phyloP scores from a whole-genome alignment of 2,113 vertebrate species.

The Fregetta grallaria region DNA sequence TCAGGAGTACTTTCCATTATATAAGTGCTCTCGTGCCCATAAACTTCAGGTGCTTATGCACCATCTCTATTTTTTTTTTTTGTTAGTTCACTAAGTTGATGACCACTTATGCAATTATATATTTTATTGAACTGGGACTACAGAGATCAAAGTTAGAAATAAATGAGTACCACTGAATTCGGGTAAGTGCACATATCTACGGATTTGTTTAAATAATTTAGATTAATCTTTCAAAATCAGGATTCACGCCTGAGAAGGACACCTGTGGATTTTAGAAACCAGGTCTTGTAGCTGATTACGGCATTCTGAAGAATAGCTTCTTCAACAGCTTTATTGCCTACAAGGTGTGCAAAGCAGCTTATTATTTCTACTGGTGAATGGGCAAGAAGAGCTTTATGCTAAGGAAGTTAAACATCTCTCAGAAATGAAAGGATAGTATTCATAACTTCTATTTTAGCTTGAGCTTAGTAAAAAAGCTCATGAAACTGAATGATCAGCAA shows the following conservation, averaged over 20 bases:
- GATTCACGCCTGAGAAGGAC: neutral
- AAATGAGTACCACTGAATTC: neutral
- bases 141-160: neutral
- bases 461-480: neutral
- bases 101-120: neutral
- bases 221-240: neutral
- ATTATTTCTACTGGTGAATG: slow-evolving; percentile 58
- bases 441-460: slow-evolving; percentile 23
- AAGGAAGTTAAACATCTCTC: neutral
- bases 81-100: neutral
- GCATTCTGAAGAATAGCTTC: slow-evolving; percentile 29
- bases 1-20: neutral
- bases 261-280: slow-evolving; percentile 20
- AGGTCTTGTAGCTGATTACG: neutral
- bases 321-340: slow-evolving; percentile 4
- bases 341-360: slow-evolving; percentile 6
- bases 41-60: neutral
- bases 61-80: neutral
- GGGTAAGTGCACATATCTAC: neutral
- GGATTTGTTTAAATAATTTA: neutral
- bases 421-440: slow-evolving; percentile 28
- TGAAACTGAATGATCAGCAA: slow-evolving; percentile 51
- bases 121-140: neutral
- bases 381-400: slow-evolving; percentile 28
- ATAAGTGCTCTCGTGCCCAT: neutral